Evolutionary conservation across 2,797 vertebrate genomes (phyloP).

Genomic region (Odontamblyopus rebecca): DNA sequence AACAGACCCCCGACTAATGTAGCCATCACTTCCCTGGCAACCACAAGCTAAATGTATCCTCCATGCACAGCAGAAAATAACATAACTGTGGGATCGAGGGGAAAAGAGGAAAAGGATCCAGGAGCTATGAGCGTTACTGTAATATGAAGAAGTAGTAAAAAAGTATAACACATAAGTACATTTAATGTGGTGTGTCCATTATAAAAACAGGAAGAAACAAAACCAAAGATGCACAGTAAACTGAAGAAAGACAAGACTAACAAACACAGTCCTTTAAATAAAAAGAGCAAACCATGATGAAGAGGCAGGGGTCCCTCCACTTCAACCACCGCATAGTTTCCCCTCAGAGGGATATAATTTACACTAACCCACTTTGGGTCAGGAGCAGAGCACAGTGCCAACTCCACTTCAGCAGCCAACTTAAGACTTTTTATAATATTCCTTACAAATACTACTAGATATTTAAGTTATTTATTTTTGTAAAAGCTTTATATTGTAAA

Average conservation of each 20-base stretch:
- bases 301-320: constrained; percentile 40
- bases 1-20: constrained; percentile 47
- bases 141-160: constrained; percentile 21
- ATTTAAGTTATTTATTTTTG: constrained; percentile 34
- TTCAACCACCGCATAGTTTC: constrained; percentile 73
- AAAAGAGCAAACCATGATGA: constrained; percentile 35
- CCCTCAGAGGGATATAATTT: constrained; percentile 77
- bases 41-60: constrained; percentile 78
- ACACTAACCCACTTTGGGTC: constrained; percentile 73
- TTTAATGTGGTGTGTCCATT: constrained; percentile 22
- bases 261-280: constrained; percentile 33
- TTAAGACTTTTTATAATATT: constrained; percentile 9
- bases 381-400: constrained; percentile 63
- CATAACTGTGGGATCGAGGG: constrained; percentile 53
- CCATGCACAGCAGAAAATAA: constrained; percentile 66
- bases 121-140: constrained; percentile 37
- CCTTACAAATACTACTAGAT: constrained; percentile 4
- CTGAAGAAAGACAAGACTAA: constrained; percentile 33
- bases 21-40: constrained; percentile 65
- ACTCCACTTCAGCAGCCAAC: constrained; percentile 49
- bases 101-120: constrained; percentile 1
- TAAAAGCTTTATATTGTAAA: constrained; percentile 32
- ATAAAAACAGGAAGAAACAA: constrained; percentile 31
- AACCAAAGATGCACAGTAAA: constrained; percentile 19
- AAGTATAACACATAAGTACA: constrained; percentile 34